Evolutionary conservation across 2,113 vertebrate genomes (phyloP).

Genomic region (Todiramphus chloris): DNA sequence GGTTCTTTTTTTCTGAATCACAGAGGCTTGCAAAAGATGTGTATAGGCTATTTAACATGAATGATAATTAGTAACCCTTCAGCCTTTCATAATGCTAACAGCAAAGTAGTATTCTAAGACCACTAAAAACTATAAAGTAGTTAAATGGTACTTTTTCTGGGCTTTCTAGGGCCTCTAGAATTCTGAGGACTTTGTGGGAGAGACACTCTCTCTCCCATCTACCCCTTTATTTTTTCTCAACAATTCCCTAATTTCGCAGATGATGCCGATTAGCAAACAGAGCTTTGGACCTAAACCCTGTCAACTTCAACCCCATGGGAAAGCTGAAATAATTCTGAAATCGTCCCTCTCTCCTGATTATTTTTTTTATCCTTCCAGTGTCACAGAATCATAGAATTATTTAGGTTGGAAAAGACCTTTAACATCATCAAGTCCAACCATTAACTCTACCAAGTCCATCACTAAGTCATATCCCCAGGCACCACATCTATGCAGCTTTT

Average conservation of each 20-base stretch:
- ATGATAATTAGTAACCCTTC: background rate
- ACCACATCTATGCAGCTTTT: too few species aligned
- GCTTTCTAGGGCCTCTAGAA: background rate
- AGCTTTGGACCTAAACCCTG: background rate
- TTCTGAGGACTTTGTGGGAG: background rate
- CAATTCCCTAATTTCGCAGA: background rate
- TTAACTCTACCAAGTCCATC: too few species aligned
- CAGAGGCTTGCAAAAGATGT: background rate
- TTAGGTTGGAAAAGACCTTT: too few species aligned
- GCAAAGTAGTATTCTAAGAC: background rate
- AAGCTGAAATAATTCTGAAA: background rate
- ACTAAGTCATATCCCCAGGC: too few species aligned
- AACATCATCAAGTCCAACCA: too few species aligned
- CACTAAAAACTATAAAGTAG: background rate
- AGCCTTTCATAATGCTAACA: background rate
- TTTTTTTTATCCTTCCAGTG: background rate
- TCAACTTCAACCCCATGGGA: background rate
- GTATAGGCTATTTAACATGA: background rate
- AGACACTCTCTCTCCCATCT: background rate
- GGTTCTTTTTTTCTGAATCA: background rate
- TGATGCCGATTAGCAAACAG: background rate
- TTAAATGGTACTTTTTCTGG: background rate
- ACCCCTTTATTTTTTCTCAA: background rate
- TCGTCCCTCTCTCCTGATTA: background rate
- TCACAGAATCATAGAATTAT: too few species aligned